A percentile compares a stretch with the other conserved stretches of the same genome.
Evolutionary conservation across 2,113 vertebrate species (phyloP).

Genomic region (Ciconia maguari): DNA sequence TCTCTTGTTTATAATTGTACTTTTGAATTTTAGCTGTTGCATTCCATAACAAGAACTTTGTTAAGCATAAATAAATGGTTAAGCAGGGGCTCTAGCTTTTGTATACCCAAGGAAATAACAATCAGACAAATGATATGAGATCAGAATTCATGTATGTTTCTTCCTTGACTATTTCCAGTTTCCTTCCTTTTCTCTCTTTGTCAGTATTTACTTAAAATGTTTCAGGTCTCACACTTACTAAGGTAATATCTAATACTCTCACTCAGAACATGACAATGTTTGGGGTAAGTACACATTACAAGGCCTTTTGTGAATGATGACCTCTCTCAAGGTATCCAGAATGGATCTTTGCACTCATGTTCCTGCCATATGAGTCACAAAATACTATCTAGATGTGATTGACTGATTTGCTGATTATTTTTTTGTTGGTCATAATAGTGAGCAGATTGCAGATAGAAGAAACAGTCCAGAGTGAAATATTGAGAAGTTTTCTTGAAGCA

Average conservation of each 20-base stretch:
- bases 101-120: background rate
- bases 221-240: background rate
- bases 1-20: background rate
- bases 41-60: background rate
- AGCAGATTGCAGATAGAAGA: background rate
- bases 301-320: background rate
- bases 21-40: background rate
- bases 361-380: background rate
- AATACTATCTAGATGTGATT: background rate
- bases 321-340: background rate
- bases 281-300: background rate
- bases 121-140: constrained; percentile 1
- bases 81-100: background rate
- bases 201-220: background rate
- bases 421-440: background rate
- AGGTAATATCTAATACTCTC: background rate
- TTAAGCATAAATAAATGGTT: background rate
- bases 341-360: background rate
- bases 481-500: background rate
- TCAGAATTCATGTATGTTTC: background rate
- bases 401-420: background rate
- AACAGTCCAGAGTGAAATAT: background rate
- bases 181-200: background rate
- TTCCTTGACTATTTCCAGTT: background rate
- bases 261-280: background rate